These are phyloP conservation scores for Hormiphora californensis DNA, from an alignment of 37 sponge, comb jelly and placozoan species.

Conservation along the genomic window DNA sequence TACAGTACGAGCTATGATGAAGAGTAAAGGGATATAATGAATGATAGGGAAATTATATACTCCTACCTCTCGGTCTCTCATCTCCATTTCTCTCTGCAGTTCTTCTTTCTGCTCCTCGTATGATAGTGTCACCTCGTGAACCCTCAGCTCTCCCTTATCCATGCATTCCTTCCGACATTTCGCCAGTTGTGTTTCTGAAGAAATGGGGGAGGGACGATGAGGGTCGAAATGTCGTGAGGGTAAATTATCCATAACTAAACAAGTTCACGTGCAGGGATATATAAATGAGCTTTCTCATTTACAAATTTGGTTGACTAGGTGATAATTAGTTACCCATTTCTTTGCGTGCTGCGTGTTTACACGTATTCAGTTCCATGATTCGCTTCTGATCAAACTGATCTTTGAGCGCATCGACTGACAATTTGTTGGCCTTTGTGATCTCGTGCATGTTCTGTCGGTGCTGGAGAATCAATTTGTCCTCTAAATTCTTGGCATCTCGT, in stretches of 20 bases:
- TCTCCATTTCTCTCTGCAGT: conserved; percentile 53
- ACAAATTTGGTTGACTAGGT: no score
- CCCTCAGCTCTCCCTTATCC: not conserved
- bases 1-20: no score
- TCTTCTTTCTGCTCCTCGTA: conserved; percentile 57
- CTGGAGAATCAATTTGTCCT: conserved; percentile 26
- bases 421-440: conserved; percentile 61
- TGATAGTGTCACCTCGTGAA: conserved; percentile 21
- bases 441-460: conserved; percentile 55
- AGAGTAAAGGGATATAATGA: no score
- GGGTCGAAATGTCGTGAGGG: no score
- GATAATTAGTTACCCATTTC: conserved; percentile 42
- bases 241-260: no score
- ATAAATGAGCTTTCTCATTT: no score
- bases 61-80: conserved; percentile 50
- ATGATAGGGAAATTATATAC: no score
- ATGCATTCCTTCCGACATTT: not conserved
- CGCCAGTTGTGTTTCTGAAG: not conserved
- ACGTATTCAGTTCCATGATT: conserved; percentile 1
- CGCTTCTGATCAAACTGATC: conserved; percentile 59
- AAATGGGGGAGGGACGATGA: no score
- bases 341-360: not conserved
- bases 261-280: no score
- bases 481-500: conserved; percentile 1
- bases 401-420: conserved; percentile 59